Evolutionary conservation across 1,140 invertebrate species (phyloP), one percentile per base, ranked within the genome.

Genomic region (Drosophila aff.): DNA sequence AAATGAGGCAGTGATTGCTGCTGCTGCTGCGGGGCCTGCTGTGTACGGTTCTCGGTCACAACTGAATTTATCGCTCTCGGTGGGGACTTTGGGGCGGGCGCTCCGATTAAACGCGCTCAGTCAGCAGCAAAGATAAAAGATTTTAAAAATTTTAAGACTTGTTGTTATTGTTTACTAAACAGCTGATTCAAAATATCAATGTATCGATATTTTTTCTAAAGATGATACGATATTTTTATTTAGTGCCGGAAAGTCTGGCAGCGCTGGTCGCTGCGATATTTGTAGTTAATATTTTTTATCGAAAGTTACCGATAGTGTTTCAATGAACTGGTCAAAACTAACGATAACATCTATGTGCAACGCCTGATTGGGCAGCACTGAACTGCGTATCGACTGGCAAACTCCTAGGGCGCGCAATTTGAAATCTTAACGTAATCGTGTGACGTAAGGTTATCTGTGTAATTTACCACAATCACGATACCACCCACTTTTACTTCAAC

Each of bases 51-150:
- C n/a, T 52, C 21, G 36, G 9, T 10, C 38, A 15, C 33, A 53
- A 73, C 40, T 52, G 52, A 38, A 57, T 66, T 47, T 67, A 76
- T 76, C 36, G 47, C 62, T 46, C 28, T 77, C 43, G 62, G 55
- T 47, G 43, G 62, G 47, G 40, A 46, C 46, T 59, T 43, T 59
- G 44, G 28, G 49, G 38, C 28, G 66, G 66, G 36, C 28, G 43
- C 71, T 36, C 1, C 21, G 28, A 40, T 40, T 57, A 44, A 59
- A 68, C 3, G 73, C 33, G 11, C 57, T 53, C 57, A 43, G 57
- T 46, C 65, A 78, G 60, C 79, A 61, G 41, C 58, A 62, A 82
- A 76, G 76, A 79, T 79, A 79, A 72, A 79, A 72, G 28, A 79
- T 69, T 79, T 75, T 76, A 76, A 73, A 68, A 79, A 47, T 66